Evolutionary conservation across 2,113 vertebrate genomes (phyloP).

Genomic region (Ophthalmolycus amberensis): DNA sequence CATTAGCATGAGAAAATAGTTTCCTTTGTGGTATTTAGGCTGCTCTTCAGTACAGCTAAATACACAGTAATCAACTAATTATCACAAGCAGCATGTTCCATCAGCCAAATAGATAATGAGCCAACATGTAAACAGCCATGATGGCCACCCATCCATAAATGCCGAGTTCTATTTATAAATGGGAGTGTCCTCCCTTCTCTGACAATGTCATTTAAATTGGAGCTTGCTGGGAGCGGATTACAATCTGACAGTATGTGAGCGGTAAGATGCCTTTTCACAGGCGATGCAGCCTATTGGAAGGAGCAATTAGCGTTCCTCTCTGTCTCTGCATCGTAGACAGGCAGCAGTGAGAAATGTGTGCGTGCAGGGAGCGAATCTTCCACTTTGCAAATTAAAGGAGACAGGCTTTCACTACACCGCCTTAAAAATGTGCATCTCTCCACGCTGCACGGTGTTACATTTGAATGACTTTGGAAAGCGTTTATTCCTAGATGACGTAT

Average conservation of each 20-base stretch:
- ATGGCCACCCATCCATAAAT: constrained; percentile 23
- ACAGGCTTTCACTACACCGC: constrained; percentile 29
- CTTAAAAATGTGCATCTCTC: constrained; percentile 36
- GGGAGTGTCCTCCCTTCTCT: not conserved
- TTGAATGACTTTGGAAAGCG: constrained; percentile 34
- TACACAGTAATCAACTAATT: constrained; percentile 49
- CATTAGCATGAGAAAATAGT: not conserved
- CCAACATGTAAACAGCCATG: constrained; percentile 12
- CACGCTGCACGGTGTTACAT: constrained; percentile 29
- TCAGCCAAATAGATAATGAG: constrained; percentile 39
- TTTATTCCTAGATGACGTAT: constrained; percentile 10
- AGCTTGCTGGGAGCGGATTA: not conserved
- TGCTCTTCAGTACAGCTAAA: constrained; percentile 11
- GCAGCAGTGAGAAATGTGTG: constrained; percentile 6
- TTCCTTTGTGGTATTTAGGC: constrained; percentile 8
- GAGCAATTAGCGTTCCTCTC: constrained; percentile 44
- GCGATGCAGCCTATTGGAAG: constrained; percentile 15
- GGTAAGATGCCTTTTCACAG: constrained; percentile 27
- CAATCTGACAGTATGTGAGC: not conserved
- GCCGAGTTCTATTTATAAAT: not conserved
- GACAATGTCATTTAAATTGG: constrained; percentile 13
- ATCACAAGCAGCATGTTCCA: constrained; percentile 16
- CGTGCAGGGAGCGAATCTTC: constrained; percentile 18
- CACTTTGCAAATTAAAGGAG: constrained; percentile 59
- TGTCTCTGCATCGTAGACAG: constrained; percentile 4